Conservation (phyloP, 2,888 invertebrate species). For the Dynastes tityus region DNA sequence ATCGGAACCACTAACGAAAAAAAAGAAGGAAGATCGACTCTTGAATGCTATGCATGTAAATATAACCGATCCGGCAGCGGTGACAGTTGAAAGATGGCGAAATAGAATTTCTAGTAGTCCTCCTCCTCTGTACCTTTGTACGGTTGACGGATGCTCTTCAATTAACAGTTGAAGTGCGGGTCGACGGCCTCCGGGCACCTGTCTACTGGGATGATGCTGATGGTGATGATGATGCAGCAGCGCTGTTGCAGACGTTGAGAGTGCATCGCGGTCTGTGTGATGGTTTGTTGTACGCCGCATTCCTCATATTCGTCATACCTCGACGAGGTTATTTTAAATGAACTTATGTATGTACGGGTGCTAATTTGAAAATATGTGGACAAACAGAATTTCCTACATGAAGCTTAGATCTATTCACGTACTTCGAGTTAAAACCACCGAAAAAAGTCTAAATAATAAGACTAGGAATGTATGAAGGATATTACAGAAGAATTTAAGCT, state of each 20-base stretch:
- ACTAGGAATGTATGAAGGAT: too few species aligned
- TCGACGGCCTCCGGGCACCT: constrained; percentile 58
- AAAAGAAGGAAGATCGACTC: background rate
- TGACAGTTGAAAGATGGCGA: constrained; percentile 41
- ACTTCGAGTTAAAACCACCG: too few species aligned
- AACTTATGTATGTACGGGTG: constrained; percentile 1
- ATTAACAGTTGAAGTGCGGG: constrained; percentile 54
- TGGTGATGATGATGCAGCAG: constrained; percentile 20
- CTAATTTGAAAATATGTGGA: background rate
- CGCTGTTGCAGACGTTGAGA: constrained; percentile 2
- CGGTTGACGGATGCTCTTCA: constrained; percentile 54
- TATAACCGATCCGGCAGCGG: constrained; percentile 17
- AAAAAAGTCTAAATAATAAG: too few species aligned
- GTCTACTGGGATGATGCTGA: constrained; percentile 48
- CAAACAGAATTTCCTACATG: background rate
- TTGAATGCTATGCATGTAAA: constrained; percentile 23
- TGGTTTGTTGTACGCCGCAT: constrained; percentile 31
- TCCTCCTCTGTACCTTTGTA: constrained; percentile 23
- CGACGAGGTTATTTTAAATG: constrained; percentile 47
- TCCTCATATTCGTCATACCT: constrained; percentile 51
- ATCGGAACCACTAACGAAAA: constrained; percentile 8
- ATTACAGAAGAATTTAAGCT: too few species aligned
- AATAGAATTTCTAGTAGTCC: constrained; percentile 25
- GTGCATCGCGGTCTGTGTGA: constrained; percentile 30
- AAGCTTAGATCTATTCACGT: too few species aligned